Base-by-base conservation (phyloP, 2,888 invertebrate species). In the Hemithea aestivaria region DNA sequence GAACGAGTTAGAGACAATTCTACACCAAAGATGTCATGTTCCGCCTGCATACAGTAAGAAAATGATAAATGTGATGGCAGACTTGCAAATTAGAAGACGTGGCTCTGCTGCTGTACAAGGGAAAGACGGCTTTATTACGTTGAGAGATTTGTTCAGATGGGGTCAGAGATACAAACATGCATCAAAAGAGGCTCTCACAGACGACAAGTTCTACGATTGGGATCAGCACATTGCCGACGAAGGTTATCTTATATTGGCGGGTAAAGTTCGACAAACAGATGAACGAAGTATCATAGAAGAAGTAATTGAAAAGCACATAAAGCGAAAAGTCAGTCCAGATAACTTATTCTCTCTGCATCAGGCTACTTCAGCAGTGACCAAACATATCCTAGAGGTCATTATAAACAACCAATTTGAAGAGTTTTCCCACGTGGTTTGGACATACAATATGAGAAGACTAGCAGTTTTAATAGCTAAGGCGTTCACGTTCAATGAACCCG, bases 91-190 rank as follows among this genome's bases (percentile, higher is more conserved):
- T 41, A 79, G 89, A 53, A 89, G 98, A 25, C 91, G 94, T 55
- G 93, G 93, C 1, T 96, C 96, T 1, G 95, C 96, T 0, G 92
- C 96, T 0, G 96, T 97, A 67, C 94, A 95, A 46, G 97, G 97
- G 0, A 97, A 96, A 81, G 94, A 96, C 65, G 94, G 93, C 24
- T 97, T 96, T 62, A 97, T 99, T 51, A 99, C 99, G 0, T 78
- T 99, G 24, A 89, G 99, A 62, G 99, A 99, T 81, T 87, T 99
- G 10, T 99, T 99, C 70, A 90, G 98, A 37, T 99, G 99, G 99
- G 99, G 96, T 1, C 96, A 98, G 71, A 89, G 99, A 10, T 99
- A 98, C 73, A 91, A 94, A 41, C 87, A 92, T 12, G 93, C 94
- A 2, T 84, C 89, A 7, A 80, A 84, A 58, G 89, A 90, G 51